These are phyloP conservation scores for Platyscapa corneri DNA, from an alignment of 1,140 invertebrate species.

Conservation along the genomic window DNA sequence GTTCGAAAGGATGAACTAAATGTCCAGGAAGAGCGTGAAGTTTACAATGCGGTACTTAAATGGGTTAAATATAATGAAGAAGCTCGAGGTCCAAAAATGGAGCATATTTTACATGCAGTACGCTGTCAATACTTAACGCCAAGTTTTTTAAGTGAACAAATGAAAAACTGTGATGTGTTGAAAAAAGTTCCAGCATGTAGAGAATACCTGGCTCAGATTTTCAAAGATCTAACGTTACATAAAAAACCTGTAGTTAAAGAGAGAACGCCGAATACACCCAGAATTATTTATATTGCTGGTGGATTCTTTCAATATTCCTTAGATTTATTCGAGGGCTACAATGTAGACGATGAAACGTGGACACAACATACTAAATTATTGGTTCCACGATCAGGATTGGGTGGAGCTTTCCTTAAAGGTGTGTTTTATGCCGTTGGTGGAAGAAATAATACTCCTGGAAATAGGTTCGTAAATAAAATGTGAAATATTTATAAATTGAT, in stretches of 20 bases:
- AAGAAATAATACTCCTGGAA: conserved; percentile 88
- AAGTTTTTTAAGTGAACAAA: conserved; percentile 90
- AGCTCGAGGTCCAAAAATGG: conserved; percentile 87
- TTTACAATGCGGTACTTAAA: conserved; percentile 92
- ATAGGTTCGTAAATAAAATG: conserved; percentile 56
- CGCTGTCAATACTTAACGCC: conserved; percentile 94
- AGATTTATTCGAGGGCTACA: conserved; percentile 90
- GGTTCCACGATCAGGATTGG: conserved; percentile 89
- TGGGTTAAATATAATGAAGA: conserved; percentile 94
- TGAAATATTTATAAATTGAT: neutral
- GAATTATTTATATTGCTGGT: conserved; percentile 92
- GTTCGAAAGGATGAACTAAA: conserved; percentile 92
- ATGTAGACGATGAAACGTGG: conserved; percentile 90
- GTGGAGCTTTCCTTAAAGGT: conserved; percentile 89
- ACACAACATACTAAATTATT: conserved; percentile 84
- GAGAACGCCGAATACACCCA: conserved; percentile 87
- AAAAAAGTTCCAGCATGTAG: conserved; percentile 90
- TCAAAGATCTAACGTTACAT: conserved; percentile 89
- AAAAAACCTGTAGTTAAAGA: conserved; percentile 88
- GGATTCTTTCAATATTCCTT: conserved; percentile 91
- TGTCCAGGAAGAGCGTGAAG: conserved; percentile 91
- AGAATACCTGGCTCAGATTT: conserved; percentile 92
- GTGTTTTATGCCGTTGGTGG: conserved; percentile 94
- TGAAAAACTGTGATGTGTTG: conserved; percentile 92
- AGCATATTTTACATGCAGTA: conserved; percentile 89